phyloP scores from a whole-genome alignment of 2,113 vertebrate genomes.

The zebrafish (Danio rerio) region DNA sequence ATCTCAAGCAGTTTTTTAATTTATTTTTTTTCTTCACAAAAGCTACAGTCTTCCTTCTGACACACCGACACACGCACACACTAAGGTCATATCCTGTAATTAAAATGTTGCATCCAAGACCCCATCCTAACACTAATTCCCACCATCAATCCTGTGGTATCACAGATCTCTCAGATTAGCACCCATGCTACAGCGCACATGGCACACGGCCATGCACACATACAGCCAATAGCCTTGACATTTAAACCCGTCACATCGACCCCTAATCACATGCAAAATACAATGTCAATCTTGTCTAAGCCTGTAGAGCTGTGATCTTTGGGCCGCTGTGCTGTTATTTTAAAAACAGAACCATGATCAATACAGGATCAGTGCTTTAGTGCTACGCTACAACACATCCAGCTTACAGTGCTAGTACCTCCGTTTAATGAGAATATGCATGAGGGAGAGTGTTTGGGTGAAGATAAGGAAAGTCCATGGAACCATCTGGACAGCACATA shows the following conservation, averaged over 20 bases:
- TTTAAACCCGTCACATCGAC: conserved; percentile 65
- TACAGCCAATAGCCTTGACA: conserved; percentile 68
- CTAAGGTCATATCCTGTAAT: conserved; percentile 38
- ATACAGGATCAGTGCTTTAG: conserved; percentile 24
- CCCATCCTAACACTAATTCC: conserved; percentile 66
- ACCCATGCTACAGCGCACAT: conserved; percentile 43
- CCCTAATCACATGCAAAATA: conserved; percentile 73
- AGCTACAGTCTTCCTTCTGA: conserved; percentile 10
- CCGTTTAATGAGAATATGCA: background rate
- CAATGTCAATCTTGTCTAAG: conserved; percentile 62
- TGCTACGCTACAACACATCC: background rate
- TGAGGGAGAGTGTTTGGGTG: conserved; percentile 40
- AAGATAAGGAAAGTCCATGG: conserved; percentile 16
- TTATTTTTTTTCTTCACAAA: background rate
- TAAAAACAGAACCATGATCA: conserved; percentile 43
- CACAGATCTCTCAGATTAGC: conserved; percentile 50
- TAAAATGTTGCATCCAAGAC: conserved; percentile 32
- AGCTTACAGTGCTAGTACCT: conserved; percentile 18
- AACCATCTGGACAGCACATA: conserved; percentile 8
- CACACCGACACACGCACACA: conserved; percentile 31
- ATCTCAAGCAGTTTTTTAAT: conserved; percentile 1
- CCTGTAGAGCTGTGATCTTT: conserved; percentile 49
- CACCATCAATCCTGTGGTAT: conserved; percentile 71
- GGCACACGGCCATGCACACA: conserved; percentile 66
- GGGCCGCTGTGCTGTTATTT: conserved; percentile 14